Conservation (phyloP, 64 coral and sea anemone genomes). For the Pocillopora damicornis region DNA sequence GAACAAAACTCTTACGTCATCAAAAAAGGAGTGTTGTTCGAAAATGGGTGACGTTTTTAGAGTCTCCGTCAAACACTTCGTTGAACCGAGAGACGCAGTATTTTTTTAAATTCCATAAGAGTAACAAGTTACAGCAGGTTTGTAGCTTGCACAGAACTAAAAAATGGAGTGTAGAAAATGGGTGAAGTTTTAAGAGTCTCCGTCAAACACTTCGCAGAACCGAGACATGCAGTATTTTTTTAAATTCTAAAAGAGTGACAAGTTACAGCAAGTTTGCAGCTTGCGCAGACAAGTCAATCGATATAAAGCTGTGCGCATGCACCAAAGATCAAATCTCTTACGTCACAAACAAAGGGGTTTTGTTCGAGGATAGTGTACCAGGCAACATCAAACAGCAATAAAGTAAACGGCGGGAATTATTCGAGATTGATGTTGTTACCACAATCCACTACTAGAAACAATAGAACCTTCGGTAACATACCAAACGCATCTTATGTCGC, state of each 20-base stretch:
- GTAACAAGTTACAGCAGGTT: constrained; percentile 13
- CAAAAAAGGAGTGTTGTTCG: neutral
- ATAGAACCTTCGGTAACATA: no score
- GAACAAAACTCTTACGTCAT: neutral
- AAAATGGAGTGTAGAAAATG: no score
- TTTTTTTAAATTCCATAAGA: neutral
- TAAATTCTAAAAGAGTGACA: neutral
- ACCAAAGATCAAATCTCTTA: neutral
- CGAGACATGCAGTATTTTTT: neutral
- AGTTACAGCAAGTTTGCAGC: constrained; percentile 28
- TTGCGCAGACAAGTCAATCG: constrained; percentile 26
- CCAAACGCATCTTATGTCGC: no score
- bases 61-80: constrained; percentile 16
- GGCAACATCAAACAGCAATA: neutral
- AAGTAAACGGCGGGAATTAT: no score
- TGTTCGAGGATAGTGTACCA: neutral
- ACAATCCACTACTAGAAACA: no score
- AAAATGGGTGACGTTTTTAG: constrained; percentile 21
- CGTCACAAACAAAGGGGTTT: neutral
- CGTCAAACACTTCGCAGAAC: neutral
- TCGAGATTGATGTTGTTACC: no score
- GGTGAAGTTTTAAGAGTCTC: constrained; percentile 64
- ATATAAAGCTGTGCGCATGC: constrained; percentile 34
- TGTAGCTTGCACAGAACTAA: no score
- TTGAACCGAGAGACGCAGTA: neutral